phyloP scores from a whole-genome alignment of 1,140 invertebrate genomes.

The Tyrophagus putrescentiae region DNA sequence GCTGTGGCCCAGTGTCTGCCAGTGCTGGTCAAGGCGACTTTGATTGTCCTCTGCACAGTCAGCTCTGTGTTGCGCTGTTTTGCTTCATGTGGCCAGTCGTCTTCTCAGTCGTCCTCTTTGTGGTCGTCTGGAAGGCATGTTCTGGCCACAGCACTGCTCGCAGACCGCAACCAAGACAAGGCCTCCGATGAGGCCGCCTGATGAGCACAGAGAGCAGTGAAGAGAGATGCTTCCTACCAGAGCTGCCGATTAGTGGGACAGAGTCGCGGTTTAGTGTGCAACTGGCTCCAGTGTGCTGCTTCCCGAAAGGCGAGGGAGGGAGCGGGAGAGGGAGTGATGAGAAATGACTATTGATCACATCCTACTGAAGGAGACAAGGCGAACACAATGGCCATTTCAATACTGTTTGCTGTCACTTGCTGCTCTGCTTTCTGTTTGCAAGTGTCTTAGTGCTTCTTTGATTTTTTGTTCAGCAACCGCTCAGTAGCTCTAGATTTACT shows the following conservation, averaged over 20 bases:
- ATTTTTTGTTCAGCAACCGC: background rate
- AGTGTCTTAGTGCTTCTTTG: background rate
- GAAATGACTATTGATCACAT: slow-evolving; percentile 8
- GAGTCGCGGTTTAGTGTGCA: background rate
- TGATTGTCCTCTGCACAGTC: background rate
- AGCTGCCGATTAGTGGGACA: background rate
- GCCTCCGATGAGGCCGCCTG: background rate
- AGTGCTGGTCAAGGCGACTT: background rate
- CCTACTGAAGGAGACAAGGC: background rate
- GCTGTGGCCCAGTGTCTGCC: too few relatives aligned
- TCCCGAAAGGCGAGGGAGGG: background rate
- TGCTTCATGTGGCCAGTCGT: background rate
- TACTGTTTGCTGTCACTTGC: background rate
- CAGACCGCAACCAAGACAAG: background rate
- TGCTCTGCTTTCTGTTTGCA: slow-evolving; percentile 2
- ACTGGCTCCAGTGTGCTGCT: background rate
- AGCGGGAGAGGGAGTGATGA: background rate
- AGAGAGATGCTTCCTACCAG: too few relatives aligned
- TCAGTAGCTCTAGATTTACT: background rate
- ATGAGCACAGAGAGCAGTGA: background rate
- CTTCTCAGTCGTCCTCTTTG: background rate
- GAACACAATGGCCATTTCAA: slow-evolving; percentile 12
- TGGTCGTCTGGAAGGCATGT: slow-evolving; percentile 8
- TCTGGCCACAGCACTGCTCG: background rate
- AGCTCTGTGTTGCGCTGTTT: background rate